Evolutionary conservation across 2,888 invertebrate species (phyloP), one percentile per base, ranked within the genome.

Genomic region (Auanema sp.): DNA sequence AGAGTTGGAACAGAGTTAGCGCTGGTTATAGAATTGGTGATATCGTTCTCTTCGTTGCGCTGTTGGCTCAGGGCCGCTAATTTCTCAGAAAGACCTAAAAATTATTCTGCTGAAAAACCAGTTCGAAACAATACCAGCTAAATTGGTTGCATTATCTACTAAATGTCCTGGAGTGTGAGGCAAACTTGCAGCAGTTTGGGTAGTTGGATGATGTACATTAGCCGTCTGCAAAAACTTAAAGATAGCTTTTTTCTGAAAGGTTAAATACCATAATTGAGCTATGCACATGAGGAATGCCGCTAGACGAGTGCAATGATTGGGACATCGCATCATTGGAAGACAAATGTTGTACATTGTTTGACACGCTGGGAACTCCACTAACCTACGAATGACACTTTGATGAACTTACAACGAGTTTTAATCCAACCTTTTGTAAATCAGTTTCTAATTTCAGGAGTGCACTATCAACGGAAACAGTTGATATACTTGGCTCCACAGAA

Each of bases 371-470:
- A 33, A 33, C 33, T 33, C 33, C 33, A 33, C 33, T 33, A 33
- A 33, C 33, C 33, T 47, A 10, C 3, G 10, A 3, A 21, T 47
- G 6, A 5, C 21, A 47, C 3, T 3, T 10, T 47, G 16, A 47
- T 18, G 3, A 10, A 21, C 3, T 5, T 3, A 47, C 3, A 47
- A 47, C 3, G 6, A 47, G 10, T 16, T 5, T 21, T 3, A 5
- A 21, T 3, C 47, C 64, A 33, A 76, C 76, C 47, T 75, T 76
- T 21, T 74, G 64, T 59, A 76, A 60, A 51, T 76, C 74, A 21
- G 50, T 66, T 41, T 76, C 76, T 56, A 76, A 25, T 53, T 68
- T 60, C 54, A 53, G 49, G 5, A 67, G 54, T 33, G 66, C 63
- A 60, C 58, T 18, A 33, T 33, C 33, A 33, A 33, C 33, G 8